These are phyloP conservation scores for Cottus gobio DNA, from an alignment of 2,113 vertebrate genomes.

Conservation along the genomic window DNA sequence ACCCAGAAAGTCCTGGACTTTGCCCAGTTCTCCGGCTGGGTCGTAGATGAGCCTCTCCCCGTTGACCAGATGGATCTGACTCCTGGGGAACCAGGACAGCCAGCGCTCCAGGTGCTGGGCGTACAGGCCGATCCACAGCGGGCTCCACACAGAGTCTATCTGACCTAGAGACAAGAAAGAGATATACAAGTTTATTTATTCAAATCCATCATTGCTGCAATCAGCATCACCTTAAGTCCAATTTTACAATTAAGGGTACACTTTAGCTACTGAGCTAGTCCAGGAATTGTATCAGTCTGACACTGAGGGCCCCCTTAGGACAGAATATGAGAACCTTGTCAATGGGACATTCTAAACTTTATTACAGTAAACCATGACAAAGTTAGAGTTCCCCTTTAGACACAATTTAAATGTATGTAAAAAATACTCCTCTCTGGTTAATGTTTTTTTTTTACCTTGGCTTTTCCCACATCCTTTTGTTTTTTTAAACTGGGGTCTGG, in stretches of 20 bases:
- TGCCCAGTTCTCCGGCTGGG: slow-evolving; percentile 83
- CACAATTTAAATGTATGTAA: too few relatives aligned
- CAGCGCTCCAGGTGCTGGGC: slow-evolving; percentile 86
- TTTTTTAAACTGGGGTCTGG: too few relatives aligned
- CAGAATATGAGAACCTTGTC: background rate
- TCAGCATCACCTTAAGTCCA: background rate
- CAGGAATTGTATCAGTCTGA: background rate
- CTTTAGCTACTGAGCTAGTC: background rate
- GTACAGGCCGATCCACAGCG: slow-evolving; percentile 86
- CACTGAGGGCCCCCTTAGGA: background rate
- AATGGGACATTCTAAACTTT: background rate
- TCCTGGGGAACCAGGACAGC: slow-evolving; percentile 84
- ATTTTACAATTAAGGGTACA: background rate
- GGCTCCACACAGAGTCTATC: slow-evolving; percentile 85
- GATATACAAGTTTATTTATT: background rate
- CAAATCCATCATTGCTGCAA: background rate
- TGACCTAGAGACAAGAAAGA: slow-evolving; percentile 64
- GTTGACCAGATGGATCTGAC: slow-evolving; percentile 85
- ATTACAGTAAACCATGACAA: background rate
- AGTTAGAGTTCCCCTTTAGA: background rate
- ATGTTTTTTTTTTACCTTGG: too few relatives aligned
- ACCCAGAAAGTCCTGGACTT: slow-evolving; percentile 87
- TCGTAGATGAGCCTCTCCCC: slow-evolving; percentile 85
- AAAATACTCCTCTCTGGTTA: background rate
- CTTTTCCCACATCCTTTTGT: too few relatives aligned